These are phyloP conservation scores for Tenthredo notha DNA, from an alignment of 2,888 invertebrate species.

Conservation along the genomic window DNA sequence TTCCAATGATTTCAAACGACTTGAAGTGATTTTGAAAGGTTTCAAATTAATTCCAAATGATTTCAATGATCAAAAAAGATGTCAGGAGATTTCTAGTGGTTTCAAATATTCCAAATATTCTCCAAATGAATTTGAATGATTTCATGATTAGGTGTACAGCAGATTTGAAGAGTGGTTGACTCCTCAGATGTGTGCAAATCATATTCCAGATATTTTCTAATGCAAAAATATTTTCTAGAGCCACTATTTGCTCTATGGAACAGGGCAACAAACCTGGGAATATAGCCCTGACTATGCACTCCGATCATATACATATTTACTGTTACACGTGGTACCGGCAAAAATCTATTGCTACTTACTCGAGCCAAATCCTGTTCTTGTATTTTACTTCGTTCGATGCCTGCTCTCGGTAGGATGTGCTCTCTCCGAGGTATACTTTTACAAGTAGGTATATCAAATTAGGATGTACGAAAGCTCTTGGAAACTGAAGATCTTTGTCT, in stretches of 20 bases:
- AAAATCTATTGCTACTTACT: conserved; percentile 88
- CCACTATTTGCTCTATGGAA: conserved; percentile 91
- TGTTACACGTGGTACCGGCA: conserved; percentile 93
- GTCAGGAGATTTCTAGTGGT: too few species aligned
- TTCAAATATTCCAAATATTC: background rate
- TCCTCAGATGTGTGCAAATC: background rate
- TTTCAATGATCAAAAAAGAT: too few species aligned
- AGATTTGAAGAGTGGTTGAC: background rate
- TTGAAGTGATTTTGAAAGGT: background rate
- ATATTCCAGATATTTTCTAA: background rate
- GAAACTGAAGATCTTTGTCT: background rate
- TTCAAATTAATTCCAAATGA: background rate
- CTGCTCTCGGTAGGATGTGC: conserved; percentile 90
- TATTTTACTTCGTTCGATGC: conserved; percentile 94
- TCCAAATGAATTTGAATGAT: background rate
- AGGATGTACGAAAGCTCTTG: background rate
- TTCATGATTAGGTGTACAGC: background rate
- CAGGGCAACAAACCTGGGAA: conserved; percentile 99
- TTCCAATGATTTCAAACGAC: background rate
- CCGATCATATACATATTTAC: conserved; percentile 95
- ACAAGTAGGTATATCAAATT: conserved; percentile 85
- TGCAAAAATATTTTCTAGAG: conserved; percentile 77
- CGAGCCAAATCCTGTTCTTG: conserved; percentile 89
- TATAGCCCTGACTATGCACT: conserved; percentile 97
- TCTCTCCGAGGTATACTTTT: conserved; percentile 94